Evolutionary conservation across 2,888 invertebrate genomes (phyloP).

Genomic region (Platerodrilus igneus): DNA sequence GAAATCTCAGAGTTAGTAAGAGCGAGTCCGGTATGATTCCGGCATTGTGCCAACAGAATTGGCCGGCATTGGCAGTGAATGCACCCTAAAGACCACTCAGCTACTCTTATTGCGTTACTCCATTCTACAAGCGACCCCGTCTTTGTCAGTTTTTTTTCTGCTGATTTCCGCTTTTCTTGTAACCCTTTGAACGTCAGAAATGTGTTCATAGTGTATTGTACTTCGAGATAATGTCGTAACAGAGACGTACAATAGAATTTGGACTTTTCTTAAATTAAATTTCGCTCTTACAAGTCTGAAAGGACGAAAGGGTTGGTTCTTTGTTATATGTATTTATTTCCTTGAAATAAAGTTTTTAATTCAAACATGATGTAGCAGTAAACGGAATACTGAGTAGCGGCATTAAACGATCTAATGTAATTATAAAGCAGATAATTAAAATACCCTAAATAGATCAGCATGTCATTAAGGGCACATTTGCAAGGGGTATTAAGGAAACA

Average conservation of each 20-base stretch:
- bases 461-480: slow-evolving; percentile 30
- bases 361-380: too few species aligned
- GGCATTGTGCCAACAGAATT: slow-evolving; percentile 42
- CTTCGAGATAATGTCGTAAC: slow-evolving; percentile 38
- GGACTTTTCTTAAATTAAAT: slow-evolving; percentile 26
- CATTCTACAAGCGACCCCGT: slow-evolving; percentile 38
- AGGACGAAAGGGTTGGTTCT: neutral
- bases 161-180: slow-evolving; percentile 44
- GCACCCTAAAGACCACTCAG: slow-evolving; percentile 44
- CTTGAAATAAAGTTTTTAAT: too few species aligned
- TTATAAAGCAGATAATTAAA: slow-evolving; percentile 32
- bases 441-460: slow-evolving; percentile 30
- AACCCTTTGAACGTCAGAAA: slow-evolving; percentile 43
- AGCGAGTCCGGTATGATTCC: slow-evolving; percentile 38
- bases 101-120: slow-evolving; percentile 40
- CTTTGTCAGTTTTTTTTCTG: slow-evolving; percentile 39
- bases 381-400: too few species aligned
- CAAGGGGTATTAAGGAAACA: slow-evolving; percentile 29
- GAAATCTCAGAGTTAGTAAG: too few species aligned
- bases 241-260: slow-evolving; percentile 38
- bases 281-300: slow-evolving; percentile 8
- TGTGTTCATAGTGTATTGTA: slow-evolving; percentile 38
- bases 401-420: slow-evolving; percentile 30
- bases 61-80: slow-evolving; percentile 40
- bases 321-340: too few species aligned